Base-by-base conservation (phyloP, 1,140 invertebrate genomes). In the Drosophila nigrodunni region DNA sequence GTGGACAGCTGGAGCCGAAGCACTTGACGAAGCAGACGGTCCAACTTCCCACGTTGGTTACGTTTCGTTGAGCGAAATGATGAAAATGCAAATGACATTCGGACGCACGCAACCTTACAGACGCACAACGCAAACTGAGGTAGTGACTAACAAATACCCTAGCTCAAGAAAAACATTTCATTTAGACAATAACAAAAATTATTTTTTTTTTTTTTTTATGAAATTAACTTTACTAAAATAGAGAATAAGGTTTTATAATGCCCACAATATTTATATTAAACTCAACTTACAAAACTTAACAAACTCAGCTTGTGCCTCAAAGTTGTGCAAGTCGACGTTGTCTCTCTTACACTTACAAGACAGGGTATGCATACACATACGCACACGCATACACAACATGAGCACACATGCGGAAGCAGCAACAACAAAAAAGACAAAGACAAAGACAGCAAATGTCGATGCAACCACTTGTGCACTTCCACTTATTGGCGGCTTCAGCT, bases 31-130 rank as follows among this genome's bases (percentile, higher is more conserved):
- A 71, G 57, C 61, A 68, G 64, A 64, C 73, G 64, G 58, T 64
- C 49, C 62, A 55, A 74, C 87, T 90, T 90, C 87, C 87, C 87
- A 90, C 87, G 87, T 82, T 65, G 74, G 87, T 90, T 87, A 90
- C 87, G 80, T 87, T 87, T 87, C 79, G 79, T 78, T 87, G 79
- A 70, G 79, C 77, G 55, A 88, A 83, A 88, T 88, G 61, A 82
- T 86, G 75, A 78, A 87, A 80, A 76, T 70, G 74, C 85, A 88
- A 87, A 74, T 82, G 76, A 82, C 69, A 73, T 71, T 74, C 57
- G 66, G 62, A 72, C 74, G 46, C 74, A 76, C 74, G 67, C 50
- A 54, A 15, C 60, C 25, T 30, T 2, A 67, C 43, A 55, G n/a
- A 6, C 18, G 30, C n/a, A 25, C 18, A 55, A 44, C 5, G 3